phyloP scores from a whole-genome alignment of 35 echinoderm and acorn worm genomes.

The Chiridota heheva region DNA sequence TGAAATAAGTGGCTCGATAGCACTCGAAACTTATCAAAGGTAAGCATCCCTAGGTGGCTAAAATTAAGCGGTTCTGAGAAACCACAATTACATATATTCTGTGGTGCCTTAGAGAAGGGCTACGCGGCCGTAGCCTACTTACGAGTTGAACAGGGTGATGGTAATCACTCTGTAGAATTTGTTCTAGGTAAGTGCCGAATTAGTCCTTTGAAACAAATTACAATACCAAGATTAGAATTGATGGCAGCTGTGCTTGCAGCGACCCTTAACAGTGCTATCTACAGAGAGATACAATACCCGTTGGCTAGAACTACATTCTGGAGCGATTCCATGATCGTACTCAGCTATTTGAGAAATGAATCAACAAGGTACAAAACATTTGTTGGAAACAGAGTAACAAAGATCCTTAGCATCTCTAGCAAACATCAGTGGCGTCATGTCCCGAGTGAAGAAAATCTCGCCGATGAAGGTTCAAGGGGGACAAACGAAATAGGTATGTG shows the following conservation, averaged over 20 bases:
- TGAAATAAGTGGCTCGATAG: constrained; percentile 22
- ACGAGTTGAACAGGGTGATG: background rate
- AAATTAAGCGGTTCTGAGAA: background rate
- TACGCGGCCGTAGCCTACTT: constrained; percentile 44
- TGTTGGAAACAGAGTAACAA: constrained; percentile 1
- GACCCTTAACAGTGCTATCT: constrained; percentile 28
- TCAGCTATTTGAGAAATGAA: constrained; percentile 2
- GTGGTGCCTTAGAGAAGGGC: constrained; percentile 42
- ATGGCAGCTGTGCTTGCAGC: constrained; percentile 24
- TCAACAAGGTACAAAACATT: background rate
- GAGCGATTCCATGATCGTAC: constrained; percentile 21
- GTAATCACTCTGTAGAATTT: background rate
- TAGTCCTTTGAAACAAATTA: background rate
- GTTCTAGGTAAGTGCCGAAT: constrained; percentile 22
- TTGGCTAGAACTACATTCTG: background rate
- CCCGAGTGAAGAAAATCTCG: background rate
- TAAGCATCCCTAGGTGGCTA: constrained; percentile 31
- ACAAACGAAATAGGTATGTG: constrained; percentile 3
- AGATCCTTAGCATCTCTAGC: background rate
- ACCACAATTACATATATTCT: constrained; percentile 31
- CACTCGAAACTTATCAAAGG: constrained; percentile 1
- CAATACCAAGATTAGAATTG: constrained; percentile 40
- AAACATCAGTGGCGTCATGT: constrained; percentile 11
- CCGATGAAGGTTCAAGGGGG: constrained; percentile 13
- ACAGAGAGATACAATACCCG: background rate